Evolutionary conservation across 2,113 vertebrate genomes (phyloP), one percentile per base, ranked within the genome.

Genomic region (Plotosus lineatus): DNA sequence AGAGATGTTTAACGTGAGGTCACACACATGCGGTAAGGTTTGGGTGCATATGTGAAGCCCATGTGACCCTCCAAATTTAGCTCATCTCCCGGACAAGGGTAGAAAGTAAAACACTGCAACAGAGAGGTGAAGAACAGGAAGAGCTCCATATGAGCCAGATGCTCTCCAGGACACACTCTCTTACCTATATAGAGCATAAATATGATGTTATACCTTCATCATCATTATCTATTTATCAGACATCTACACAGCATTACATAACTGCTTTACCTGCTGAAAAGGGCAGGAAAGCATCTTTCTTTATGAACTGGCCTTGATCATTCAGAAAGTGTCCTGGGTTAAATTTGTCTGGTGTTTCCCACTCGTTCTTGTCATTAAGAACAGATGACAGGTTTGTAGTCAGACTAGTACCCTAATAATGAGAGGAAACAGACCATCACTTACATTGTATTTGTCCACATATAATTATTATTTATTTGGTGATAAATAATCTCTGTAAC

Each of bases 301-400:
- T 94, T 84, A 88, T 89, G 85, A 94, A 93, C 77, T 90, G 88
- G 73, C 94, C 91, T 1, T 94, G 91, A 75, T 80, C 75, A 78
- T 94, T 92, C 87, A 95, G 86, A 79, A 95, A 95, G 80, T 95
- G 94, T 71, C 90, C 90, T 0, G 94, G 94, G 82, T 95, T 94
- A 86, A 95, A 95, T 0, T 63, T 88, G 69, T 93, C 89, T 1
- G 93, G 89, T 21, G 92, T 94, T 74, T 92, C 89, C 92, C 93
- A 94, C 80, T 92, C 88, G 0, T 78, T 48, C 4, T 89, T 89
- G 86, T 95, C 94, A 0, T 85, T 90, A 85, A 94, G 93, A 53
- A 95, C 88, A 0, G 92, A 94, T 12, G 90, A 92, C 86, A 95
- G 88, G 77, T 91, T 94, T 83, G 90, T 89, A 76, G 92, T 55